Conservation (phyloP, 2,888 invertebrate species). For the Deilephila elpenor region DNA sequence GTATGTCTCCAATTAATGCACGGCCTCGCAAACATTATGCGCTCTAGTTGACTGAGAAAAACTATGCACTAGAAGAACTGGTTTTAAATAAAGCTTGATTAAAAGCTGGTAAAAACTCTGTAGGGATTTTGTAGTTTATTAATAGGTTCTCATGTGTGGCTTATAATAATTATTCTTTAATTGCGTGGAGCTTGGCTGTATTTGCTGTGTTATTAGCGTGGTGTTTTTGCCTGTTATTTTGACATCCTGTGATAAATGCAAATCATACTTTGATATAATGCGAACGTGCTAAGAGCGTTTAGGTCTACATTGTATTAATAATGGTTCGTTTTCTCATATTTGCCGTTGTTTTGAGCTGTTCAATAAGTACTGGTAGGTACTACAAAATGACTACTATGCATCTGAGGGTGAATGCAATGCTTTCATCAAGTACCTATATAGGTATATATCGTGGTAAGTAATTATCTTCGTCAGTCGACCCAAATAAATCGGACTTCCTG, state of each 20-base stretch:
- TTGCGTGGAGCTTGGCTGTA: background rate
- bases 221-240: background rate
- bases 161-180: conserved; percentile 11
- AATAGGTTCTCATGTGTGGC: conserved; percentile 14
- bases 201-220: background rate
- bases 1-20: conserved; percentile 27
- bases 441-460: too few species aligned
- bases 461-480: too few species aligned
- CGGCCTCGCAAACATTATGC: conserved; percentile 26
- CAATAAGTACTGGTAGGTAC: too few species aligned
- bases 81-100: conserved; percentile 15
- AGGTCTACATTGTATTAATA: too few species aligned
- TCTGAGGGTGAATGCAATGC: too few species aligned
- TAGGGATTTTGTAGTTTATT: conserved; percentile 5
- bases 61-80: conserved; percentile 4
- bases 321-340: background rate
- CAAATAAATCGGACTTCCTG: too few species aligned
- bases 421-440: too few species aligned
- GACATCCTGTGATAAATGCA: background rate
- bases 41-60: conserved; percentile 26
- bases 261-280: background rate
- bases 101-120: background rate
- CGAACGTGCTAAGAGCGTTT: too few species aligned
- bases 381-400: too few species aligned
- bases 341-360: background rate